Percentiles rank a stretch among this genome's conserved stretches.
These are phyloP conservation scores for Orthosia cruda DNA, from an alignment of 2,888 invertebrate genomes.

Conservation along the genomic window DNA sequence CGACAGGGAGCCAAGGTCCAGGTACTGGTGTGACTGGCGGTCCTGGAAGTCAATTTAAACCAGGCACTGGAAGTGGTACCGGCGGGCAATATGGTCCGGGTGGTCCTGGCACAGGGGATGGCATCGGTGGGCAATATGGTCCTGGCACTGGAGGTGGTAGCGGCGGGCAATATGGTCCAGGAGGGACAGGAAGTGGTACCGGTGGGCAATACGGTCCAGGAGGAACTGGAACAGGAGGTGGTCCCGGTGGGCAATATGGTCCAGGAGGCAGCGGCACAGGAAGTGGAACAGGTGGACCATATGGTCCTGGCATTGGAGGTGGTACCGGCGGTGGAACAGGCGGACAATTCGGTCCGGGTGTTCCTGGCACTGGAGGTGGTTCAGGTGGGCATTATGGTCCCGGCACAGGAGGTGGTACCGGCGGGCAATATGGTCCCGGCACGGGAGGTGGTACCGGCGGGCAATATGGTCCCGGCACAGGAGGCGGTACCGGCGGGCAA, in stretches of 20 bases:
- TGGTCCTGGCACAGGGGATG: too few relatives aligned
- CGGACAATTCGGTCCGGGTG: conserved; percentile 15
- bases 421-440: conserved; percentile 42
- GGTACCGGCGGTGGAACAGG: conserved; percentile 8
- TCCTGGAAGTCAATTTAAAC: conserved; percentile 17
- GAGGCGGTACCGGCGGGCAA: conserved; percentile 11
- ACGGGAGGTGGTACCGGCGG: conserved; percentile 2
- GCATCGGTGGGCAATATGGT: conserved; percentile 34
- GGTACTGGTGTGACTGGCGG: conserved; percentile 22
- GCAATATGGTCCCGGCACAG: conserved; percentile 21
- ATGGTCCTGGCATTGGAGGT: conserved; percentile 11
- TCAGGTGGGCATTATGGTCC: conserved; percentile 18
- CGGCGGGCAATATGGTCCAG: conserved; percentile 46
- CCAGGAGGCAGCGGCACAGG: conserved; percentile 21
- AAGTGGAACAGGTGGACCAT: conserved; percentile 20
- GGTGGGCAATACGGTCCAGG: conserved; percentile 52
- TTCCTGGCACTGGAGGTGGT: background rate
- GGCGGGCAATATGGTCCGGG: too few relatives aligned
- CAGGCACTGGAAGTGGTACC: conserved; percentile 27
- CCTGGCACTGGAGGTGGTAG: conserved; percentile 37
- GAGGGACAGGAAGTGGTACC: conserved; percentile 21
- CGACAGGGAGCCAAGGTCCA: background rate
- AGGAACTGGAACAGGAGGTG: conserved; percentile 18
- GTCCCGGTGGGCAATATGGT: conserved; percentile 20
- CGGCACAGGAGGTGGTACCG: conserved; percentile 6